Evolutionary conservation across 2,888 invertebrate genomes (phyloP), one percentile per base, ranked within the genome.

Genomic region (Pseudococcus longispinus): DNA sequence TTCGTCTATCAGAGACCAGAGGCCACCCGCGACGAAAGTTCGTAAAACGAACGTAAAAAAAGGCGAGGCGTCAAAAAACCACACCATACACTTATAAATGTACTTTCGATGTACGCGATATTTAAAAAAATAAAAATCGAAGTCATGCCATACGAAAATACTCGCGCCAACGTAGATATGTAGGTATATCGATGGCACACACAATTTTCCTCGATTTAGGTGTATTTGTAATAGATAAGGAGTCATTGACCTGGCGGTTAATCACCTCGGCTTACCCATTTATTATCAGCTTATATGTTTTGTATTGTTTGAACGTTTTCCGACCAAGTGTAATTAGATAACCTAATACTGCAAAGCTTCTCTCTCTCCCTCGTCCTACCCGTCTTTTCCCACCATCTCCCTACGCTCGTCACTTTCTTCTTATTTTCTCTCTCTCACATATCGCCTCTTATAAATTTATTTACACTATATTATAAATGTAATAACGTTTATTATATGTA

Each of bases 281-380:
- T 86, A 86, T 86, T 86, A 86, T 86, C 86, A 86, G 86, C 80
- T 70, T 86, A 80, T 77, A 86, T 86, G 77, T 86, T 86, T 86
- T 29, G 86, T 86, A 86, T 86, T 86, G 80, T 86, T 86, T 86
- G 80, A 86, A 86, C 86, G 74, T 77, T 86, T 80, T 32, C 80
- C 77, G 80, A 44, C 80, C 44, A 51, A 86, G 74, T 46, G 74
- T 32, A 80, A 37, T 51, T 42, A 86, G 86, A 86, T 86, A 86
- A 86, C 77, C 80, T 77, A 86, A 70, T 85, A 55, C 46, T 84
- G 74, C 86, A 74, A 74, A 86, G 46, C 77, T 70, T 44, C 74
- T 74, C 70, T 65, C 13, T 29, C 70, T 70, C 18, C 15, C 13
- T 26, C 26, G 65, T 70, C 15, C 9, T 60, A n/a, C n/a, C 70